These are phyloP conservation scores for Prochilodus magdalenae DNA, from an alignment of 2,113 vertebrate genomes.

Conservation along the genomic window DNA sequence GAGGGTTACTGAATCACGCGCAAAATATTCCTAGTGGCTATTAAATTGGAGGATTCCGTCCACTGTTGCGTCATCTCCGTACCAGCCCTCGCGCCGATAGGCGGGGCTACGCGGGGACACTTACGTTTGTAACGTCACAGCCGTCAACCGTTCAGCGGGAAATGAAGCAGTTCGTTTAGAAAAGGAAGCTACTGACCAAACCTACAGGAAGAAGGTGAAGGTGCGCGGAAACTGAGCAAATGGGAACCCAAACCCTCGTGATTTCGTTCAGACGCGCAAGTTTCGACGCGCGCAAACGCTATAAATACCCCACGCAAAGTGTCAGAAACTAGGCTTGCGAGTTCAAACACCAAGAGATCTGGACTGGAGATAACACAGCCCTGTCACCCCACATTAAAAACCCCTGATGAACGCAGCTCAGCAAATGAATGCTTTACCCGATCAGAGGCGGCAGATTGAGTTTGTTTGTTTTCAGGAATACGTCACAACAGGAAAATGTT, in stretches of 20 bases:
- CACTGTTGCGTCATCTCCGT: neutral
- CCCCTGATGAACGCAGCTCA: neutral
- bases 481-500: neutral
- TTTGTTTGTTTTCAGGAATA: neutral
- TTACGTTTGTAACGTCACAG: neutral
- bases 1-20: no score
- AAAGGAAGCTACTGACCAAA: neutral
- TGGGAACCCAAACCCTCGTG: neutral
- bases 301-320: neutral
- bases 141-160: neutral
- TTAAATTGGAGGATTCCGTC: neutral
- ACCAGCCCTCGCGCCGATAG: neutral
- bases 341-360: neutral
- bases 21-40: neutral
- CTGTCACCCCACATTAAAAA: neutral
- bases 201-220: neutral
- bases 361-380: neutral
- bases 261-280: neutral
- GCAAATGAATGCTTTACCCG: neutral
- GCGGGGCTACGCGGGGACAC: neutral
- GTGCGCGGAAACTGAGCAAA: neutral
- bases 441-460: neutral
- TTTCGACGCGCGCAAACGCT: neutral
- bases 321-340: neutral
- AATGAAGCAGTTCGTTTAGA: neutral